Evolutionary conservation across 2,797 vertebrate genomes (phyloP).

Genomic region (Muscicapa striata): DNA sequence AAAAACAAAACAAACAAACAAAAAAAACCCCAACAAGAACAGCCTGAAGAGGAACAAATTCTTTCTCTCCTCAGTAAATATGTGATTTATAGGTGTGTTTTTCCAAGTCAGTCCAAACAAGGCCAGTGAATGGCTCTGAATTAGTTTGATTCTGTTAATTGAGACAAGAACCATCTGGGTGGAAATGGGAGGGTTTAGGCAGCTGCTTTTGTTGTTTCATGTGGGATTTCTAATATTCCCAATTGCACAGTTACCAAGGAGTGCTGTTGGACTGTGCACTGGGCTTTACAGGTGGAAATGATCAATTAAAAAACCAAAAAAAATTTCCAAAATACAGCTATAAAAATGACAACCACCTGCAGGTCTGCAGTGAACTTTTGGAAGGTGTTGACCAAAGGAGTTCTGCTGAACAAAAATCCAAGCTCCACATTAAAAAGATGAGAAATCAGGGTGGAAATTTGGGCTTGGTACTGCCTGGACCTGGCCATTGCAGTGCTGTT

Average conservation of each 20-base stretch:
- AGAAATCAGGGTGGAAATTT: background rate
- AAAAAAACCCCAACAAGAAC: background rate
- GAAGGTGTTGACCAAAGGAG: background rate
- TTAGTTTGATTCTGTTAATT: background rate
- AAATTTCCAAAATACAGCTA: background rate
- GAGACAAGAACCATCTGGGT: conserved; percentile 25
- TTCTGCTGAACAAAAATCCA: background rate
- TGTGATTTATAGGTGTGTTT: conserved; percentile 61
- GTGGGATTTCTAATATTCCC: background rate
- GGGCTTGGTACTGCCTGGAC: background rate
- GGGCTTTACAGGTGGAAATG: background rate
- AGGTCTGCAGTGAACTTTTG: background rate
- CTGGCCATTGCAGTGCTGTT: background rate
- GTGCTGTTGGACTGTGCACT: background rate
- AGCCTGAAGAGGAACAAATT: conserved; percentile 8
- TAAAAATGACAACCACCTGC: background rate
- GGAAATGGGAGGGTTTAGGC: background rate
- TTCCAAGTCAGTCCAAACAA: conserved; percentile 29
- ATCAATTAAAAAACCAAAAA: background rate
- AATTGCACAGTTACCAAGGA: background rate
- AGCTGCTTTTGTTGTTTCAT: background rate
- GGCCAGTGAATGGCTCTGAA: background rate
- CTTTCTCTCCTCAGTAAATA: background rate
- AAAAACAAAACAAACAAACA: background rate
- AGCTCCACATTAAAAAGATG: background rate